phyloP scores from a whole-genome alignment of 2,888 invertebrate species.

The Mermis nigrescens region DNA sequence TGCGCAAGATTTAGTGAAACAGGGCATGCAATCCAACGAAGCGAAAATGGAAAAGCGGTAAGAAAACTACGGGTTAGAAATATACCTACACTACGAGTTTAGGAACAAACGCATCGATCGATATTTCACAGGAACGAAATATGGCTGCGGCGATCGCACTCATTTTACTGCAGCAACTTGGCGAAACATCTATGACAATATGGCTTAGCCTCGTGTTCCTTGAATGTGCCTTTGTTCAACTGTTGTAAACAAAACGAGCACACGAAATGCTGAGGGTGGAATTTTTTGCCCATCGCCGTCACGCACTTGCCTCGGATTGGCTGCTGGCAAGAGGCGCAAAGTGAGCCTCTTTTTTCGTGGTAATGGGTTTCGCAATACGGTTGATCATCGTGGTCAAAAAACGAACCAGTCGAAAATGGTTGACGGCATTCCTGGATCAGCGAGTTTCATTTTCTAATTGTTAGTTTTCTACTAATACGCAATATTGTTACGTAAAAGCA shows the following conservation, averaged over 20 bases:
- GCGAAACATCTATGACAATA: conserved; percentile 96
- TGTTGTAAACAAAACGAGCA: conserved; percentile 97
- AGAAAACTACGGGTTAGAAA: too few species aligned
- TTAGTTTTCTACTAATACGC: too few species aligned
- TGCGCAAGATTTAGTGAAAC: too few species aligned
- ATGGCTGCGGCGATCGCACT: too few species aligned
- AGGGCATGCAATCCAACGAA: too few species aligned
- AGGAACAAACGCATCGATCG: too few species aligned
- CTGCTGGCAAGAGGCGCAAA: conserved; percentile 92
- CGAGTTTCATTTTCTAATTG: too few species aligned
- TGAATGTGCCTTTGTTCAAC: conserved; percentile 95
- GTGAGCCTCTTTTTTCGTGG: conserved; percentile 81
- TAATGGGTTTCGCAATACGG: conserved; percentile 98
- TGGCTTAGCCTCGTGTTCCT: conserved; percentile 94
- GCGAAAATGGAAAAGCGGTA: too few species aligned
- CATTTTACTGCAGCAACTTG: conserved; percentile 54
- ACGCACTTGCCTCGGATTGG: conserved; percentile 77
- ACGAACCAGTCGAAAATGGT: conserved; percentile 87
- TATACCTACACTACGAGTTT: too few species aligned
- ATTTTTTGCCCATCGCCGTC: conserved; percentile 95
- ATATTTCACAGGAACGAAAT: too few species aligned
- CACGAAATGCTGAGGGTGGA: conserved; percentile 97
- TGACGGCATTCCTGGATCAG: conserved; percentile 72
- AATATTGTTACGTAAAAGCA: too few species aligned
- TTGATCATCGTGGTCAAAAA: conserved; percentile 92